Evolutionary conservation across 2,113 vertebrate species (phyloP), one percentile per base, ranked within the genome.

Genomic region (Camelus dromedarius): DNA sequence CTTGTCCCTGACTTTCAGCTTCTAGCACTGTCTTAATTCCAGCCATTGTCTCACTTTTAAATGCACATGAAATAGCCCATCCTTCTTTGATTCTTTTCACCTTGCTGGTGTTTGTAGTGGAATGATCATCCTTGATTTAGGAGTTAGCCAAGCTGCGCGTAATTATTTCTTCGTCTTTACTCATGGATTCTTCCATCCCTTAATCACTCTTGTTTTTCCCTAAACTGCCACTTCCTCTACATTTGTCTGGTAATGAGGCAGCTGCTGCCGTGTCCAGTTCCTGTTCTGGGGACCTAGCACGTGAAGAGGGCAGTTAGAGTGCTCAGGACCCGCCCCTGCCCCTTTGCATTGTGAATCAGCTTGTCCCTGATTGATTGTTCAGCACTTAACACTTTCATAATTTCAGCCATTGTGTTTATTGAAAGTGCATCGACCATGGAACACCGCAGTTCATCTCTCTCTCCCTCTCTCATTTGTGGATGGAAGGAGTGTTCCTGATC

Each of bases 81-180:
- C 94, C 67, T 84, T 80, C 93, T 56, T 35, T 16, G 62, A 66
- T 54, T 88, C 84, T 75, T 82, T 48, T 95, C 89, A 94, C 96
- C 85, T 94, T 84, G 91, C 95, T 87, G 82, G 50, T 91, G 69
- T 97, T 95, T 88, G 67, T 56, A 95, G 91, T 85, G 90, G 91
- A 93, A 86, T 67, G 69, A 92, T 93, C 30, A 1, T 50, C 80
- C 97, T 94, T 97, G 96, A 97, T 97, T 96, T 97, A 96, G 84
- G 96, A 95, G 88, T 96, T 85, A 91, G 96, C 75, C 67, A 64
- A 93, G 89, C 91, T 93, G 77, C 86, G 92, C 5, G 30, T 84
- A 95, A 96, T 98, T 97, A 95, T 97, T 97, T 93, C 94, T 97
- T 95, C 96, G 95, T 97, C 93, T 97, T 96, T 66, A 91, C 96